Conservation (phyloP, 2,113 vertebrate genomes). For the Copsychus sechellarum region DNA sequence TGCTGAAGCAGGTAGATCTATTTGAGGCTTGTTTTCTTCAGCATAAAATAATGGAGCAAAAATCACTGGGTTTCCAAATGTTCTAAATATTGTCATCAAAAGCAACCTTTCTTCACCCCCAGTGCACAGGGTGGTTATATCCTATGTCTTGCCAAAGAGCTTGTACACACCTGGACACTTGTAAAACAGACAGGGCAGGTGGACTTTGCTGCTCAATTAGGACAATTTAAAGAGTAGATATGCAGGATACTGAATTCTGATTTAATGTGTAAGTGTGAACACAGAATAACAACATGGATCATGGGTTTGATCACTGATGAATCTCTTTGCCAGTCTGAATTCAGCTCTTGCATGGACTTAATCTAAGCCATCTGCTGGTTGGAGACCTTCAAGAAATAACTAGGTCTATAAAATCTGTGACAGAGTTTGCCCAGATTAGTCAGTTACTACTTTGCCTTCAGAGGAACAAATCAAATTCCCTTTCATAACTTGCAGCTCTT, state of each 20-base stretch:
- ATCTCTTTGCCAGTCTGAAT: background rate
- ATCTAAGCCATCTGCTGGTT: background rate
- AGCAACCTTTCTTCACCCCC: background rate
- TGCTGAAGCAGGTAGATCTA: background rate
- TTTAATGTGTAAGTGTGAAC: background rate
- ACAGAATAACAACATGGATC: background rate
- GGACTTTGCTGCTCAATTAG: background rate
- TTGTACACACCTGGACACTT: background rate
- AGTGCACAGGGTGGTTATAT: background rate
- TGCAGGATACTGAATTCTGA: background rate
- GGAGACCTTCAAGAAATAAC: background rate
- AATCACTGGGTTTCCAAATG: background rate
- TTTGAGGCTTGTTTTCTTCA: background rate
- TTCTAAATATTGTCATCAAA: background rate
- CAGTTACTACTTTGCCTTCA: background rate
- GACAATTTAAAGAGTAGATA: background rate
- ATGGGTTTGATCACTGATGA: background rate
- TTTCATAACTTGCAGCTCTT: background rate
- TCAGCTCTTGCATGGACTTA: background rate
- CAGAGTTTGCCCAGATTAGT: background rate
- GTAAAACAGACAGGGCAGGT: background rate
- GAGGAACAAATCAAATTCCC: background rate
- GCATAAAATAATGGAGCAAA: background rate
- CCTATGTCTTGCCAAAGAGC: background rate
- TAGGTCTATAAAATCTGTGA: background rate